Evolutionary conservation across 2,113 vertebrate genomes (phyloP).

Genomic region (Neodontobutis hainanensis): DNA sequence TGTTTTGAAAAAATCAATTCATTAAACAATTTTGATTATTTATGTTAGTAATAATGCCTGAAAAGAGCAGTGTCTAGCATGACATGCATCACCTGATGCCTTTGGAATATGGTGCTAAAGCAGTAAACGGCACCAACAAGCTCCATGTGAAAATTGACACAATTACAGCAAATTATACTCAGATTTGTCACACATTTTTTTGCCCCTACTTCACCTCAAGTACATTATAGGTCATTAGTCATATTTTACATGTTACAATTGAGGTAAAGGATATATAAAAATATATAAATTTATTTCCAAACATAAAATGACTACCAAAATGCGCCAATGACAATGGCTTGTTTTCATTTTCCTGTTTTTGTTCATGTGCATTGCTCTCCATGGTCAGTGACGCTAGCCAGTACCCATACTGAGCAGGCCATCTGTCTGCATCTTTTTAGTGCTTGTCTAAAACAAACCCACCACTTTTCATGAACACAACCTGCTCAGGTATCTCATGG

Average conservation of each 20-base stretch:
- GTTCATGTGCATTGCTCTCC: constrained; percentile 50
- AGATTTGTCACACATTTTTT: background rate
- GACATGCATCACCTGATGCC: too few relatives aligned
- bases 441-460: constrained; percentile 59
- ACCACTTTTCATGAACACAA: constrained; percentile 53
- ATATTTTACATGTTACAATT: background rate
- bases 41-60: too few relatives aligned
- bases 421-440: constrained; percentile 73
- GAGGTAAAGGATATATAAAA: background rate
- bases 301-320: background rate
- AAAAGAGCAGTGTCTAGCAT: too few relatives aligned
- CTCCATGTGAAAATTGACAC: background rate
- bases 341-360: constrained; percentile 45
- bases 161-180: background rate
- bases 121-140: background rate
- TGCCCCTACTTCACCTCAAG: background rate
- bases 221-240: background rate
- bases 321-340: constrained; percentile 35
- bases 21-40: too few relatives aligned
- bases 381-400: constrained; percentile 62
- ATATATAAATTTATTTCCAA: background rate
- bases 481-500: constrained; percentile 33
- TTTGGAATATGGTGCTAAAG: background rate
- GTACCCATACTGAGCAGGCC: constrained; percentile 70
- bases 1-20: too few relatives aligned